Base-by-base conservation (phyloP, 2,113 vertebrate species). In the Oriolus oriolus region DNA sequence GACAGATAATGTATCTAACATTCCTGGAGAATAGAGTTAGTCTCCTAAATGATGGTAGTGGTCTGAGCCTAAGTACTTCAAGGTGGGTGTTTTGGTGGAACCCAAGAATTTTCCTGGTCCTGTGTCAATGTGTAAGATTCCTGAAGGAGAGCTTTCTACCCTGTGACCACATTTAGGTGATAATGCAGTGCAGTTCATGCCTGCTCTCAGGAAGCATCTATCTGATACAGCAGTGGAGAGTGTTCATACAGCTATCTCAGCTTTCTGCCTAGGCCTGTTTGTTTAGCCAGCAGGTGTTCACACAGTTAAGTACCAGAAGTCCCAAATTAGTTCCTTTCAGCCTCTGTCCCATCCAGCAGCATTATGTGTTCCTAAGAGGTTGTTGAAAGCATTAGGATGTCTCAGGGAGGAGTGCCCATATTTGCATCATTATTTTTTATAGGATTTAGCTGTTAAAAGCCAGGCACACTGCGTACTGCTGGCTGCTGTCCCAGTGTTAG, bases 371-470 rank as follows among this genome's bases (percentile, higher is more conserved):
- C 64, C 45, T 80, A 42, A 69, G 64, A 68, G 71, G 79, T 64
- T 91, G 75, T 47, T 94, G 82, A 90, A 96, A 96, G 71, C 59
- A 74, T 77, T 65, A 80, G 87, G 75, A 44, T 74, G 59, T 96
- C 63, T 74, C 0, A 0, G 42, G 59, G 54, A 90, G 63, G 37
- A 76, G 28, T 83, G 85, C n/a, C 50, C 13, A 4, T 90, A 45
- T 90, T 87, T 90, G 49, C 60, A 91, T 95, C 87, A 33, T 90
- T 88, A 81, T 86, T 85, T 96, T 93, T 94, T 44, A 86, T 94
- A 85, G 76, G 68, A 70, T 88, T 88, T 89, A 97, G 82, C 88
- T 90, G 71, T 86, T 91, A 83, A 81, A 91, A 90, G 82, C 60
- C 59, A 88, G 88, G 83, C 87, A 94, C 35, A n/a, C 24, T 1